Evolutionary conservation across 2,888 invertebrate genomes (phyloP), one percentile per base, ranked within the genome.

Genomic region (Nebria salina): DNA sequence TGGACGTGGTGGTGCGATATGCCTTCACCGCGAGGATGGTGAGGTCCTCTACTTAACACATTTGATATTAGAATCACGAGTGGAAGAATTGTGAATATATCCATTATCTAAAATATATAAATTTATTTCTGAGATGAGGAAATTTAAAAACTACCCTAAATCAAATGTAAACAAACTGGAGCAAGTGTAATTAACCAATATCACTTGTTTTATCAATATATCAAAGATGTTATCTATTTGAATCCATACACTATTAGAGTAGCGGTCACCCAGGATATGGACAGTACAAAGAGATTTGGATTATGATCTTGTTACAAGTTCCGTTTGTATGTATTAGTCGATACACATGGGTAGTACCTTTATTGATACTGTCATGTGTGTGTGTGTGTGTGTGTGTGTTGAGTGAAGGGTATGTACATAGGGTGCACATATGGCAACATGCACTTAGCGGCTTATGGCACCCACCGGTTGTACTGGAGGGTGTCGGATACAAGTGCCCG

Each of bases 21-120:
- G 83, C 85, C 86, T 83, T 86, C 91, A 84, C 91, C 91, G 83
- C 91, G 87, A 0, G 94, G 94, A 88, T 94, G 94, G 87, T 92
- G 92, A 0, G 94, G 94, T 13, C 94, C 94, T 82, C 93, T 88
- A 84, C 91, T 86, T 76, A 86, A 86, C 75, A 54, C 82, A 72
- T 65, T 42, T 73, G 42, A n/a, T 41, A 41, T 13, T 26, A 41
- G 2, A 15, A 43, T 73, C 41, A 41, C 8, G 43, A 73, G 13
- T n/a, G 9, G 26, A n/a, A 68, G 13, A 26, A 73, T n/a, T 6
- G 20, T 70, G 15, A 42, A 41, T 42, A 41, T 34, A 7, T 26
- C 43, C 73, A 73, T 73, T 73, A 73, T 15, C 73, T 73, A n/a
- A n/a, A 73, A 41, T 41, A 73, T 66, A 20, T 66, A 66, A 11